Evolutionary conservation across 1,140 invertebrate species (phyloP).

Genomic region (Hyles euphorbiae): DNA sequence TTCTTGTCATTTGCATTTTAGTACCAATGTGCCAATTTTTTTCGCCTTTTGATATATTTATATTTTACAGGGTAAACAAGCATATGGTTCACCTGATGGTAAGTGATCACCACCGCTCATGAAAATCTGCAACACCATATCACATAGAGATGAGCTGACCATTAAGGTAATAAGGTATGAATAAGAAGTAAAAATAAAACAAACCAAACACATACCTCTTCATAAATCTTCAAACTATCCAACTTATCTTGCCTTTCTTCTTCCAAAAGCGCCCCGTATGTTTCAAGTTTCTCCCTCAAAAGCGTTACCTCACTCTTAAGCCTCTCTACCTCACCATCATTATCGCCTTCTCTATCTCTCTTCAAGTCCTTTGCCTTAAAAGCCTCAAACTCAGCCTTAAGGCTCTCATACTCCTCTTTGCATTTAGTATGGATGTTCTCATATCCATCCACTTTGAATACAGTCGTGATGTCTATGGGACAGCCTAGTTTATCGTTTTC

Average conservation of each 20-base stretch:
- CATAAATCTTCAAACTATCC: constrained; percentile 77
- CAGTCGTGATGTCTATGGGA: constrained; percentile 72
- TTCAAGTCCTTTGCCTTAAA: constrained; percentile 43
- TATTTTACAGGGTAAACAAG: too few species aligned
- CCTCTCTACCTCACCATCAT: constrained; percentile 65
- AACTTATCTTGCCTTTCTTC: constrained; percentile 79
- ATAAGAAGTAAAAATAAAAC: not conserved
- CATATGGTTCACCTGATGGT: too few species aligned
- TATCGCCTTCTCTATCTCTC: constrained; percentile 32
- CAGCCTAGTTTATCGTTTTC: constrained; percentile 75
- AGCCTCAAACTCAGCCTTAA: constrained; percentile 56
- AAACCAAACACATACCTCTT: constrained; percentile 62
- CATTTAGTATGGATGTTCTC: constrained; percentile 60
- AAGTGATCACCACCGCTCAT: too few species aligned
- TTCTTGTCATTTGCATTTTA: too few species aligned
- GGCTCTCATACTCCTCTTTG: constrained; percentile 61
- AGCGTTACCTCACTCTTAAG: constrained; percentile 78
- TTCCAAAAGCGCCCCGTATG: constrained; percentile 46
- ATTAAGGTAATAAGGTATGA: too few species aligned
- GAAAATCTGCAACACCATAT: too few species aligned
- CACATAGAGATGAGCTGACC: too few species aligned
- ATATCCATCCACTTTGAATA: constrained; percentile 69
- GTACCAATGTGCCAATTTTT: too few species aligned
- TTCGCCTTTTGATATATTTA: too few species aligned
- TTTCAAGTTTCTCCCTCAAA: constrained; percentile 78